Evolutionary conservation across 2,888 invertebrate genomes (phyloP).

Genomic region (Microchrysa polita): DNA sequence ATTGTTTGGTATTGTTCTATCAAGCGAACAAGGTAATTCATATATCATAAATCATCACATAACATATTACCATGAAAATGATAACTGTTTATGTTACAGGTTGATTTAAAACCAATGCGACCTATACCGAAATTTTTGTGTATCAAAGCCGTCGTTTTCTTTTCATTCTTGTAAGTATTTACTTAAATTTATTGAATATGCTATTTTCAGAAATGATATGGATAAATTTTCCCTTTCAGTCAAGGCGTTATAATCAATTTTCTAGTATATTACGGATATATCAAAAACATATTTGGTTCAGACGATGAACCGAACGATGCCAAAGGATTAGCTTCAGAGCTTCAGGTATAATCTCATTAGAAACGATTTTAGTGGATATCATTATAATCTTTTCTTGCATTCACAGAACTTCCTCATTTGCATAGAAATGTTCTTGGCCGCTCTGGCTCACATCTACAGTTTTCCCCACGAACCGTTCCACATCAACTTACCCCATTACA

Average conservation of each 20-base stretch:
- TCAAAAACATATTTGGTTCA: constrained; percentile 79
- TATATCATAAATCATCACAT: not conserved
- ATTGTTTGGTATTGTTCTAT: constrained; percentile 93
- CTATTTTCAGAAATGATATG: not conserved
- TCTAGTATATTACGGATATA: constrained; percentile 83
- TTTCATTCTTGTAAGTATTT: constrained; percentile 93
- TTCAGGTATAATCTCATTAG: constrained; percentile 73
- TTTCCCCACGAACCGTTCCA: constrained; percentile 93
- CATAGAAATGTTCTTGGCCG: constrained; percentile 97
- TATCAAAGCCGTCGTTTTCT: constrained; percentile 97
- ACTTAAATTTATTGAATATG: no score
- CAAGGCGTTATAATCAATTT: constrained; percentile 91
- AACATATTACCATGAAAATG: not conserved
- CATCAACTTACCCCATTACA: constrained; percentile 67
- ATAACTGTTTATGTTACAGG: constrained; percentile 51
- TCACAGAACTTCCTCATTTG: constrained; percentile 93
- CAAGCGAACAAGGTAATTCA: constrained; percentile 78
- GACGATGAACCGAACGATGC: constrained; percentile 73
- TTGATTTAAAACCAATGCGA: constrained; percentile 88
- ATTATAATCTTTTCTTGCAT: not conserved
- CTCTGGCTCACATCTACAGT: constrained; percentile 94
- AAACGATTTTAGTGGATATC: not conserved
- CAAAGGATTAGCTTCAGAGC: constrained; percentile 80
- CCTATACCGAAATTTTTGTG: constrained; percentile 96
- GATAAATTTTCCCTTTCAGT: constrained; percentile 65